Percentiles rank a stretch among this genome's conserved stretches.
phyloP scores from a whole-genome alignment of 2,797 vertebrate genomes.

The Spinibarbus caldwelli region DNA sequence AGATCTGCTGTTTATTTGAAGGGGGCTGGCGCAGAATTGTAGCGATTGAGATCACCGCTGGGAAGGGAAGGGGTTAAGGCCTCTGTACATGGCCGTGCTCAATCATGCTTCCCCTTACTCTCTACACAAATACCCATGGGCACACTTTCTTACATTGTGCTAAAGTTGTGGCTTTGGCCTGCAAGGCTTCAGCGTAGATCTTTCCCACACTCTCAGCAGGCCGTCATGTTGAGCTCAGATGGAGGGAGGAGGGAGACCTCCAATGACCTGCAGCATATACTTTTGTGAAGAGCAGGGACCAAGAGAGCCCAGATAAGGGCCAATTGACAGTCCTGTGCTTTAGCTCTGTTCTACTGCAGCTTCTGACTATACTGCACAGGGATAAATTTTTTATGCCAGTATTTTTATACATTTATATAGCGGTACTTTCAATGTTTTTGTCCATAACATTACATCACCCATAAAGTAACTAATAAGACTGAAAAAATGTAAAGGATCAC shows the following conservation, averaged over 20 bases:
- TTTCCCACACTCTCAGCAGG: conserved; percentile 63
- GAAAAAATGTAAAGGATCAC: too few species aligned
- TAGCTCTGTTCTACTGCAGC: neutral
- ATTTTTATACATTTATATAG: neutral
- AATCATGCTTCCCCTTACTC: conserved; percentile 51
- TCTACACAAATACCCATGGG: conserved; percentile 54
- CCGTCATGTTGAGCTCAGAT: conserved; percentile 7
- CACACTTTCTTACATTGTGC: conserved; percentile 33
- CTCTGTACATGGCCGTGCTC: conserved; percentile 35
- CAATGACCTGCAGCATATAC: conserved; percentile 6
- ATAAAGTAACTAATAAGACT: too few species aligned
- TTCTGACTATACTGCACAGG: neutral
- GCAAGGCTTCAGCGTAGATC: conserved; percentile 45
- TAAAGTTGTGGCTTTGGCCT: conserved; percentile 44
- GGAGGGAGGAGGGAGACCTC: conserved; percentile 15
- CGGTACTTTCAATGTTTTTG: neutral
- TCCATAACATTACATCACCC: neutral
- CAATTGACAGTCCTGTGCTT: neutral
- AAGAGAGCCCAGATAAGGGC: neutral
- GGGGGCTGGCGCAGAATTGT: conserved; percentile 5
- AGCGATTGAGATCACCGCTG: conserved; percentile 43
- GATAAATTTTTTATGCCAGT: neutral
- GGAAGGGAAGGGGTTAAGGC: conserved; percentile 46
- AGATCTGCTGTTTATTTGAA: conserved; percentile 55
- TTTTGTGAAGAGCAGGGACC: neutral